phyloP scores from a whole-genome alignment of 2,888 invertebrate species.

The Cabera pusaria region DNA sequence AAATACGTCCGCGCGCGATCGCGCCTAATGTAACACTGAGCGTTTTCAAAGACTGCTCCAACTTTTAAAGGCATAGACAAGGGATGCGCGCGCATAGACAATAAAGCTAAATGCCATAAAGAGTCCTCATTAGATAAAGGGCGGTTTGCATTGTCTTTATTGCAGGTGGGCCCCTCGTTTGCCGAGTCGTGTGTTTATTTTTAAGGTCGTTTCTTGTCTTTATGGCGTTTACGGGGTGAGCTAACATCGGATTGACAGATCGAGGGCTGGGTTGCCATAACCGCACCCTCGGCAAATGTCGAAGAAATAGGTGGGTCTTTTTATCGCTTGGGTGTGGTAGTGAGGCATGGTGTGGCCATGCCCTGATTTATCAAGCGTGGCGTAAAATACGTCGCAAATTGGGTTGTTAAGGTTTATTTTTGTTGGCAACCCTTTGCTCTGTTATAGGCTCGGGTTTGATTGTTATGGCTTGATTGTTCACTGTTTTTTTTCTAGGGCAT shows the following conservation, averaged over 20 bases:
- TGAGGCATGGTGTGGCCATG: slow-evolving; percentile 64
- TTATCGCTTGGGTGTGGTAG: slow-evolving; percentile 44
- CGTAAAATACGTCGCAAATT: slow-evolving; percentile 57
- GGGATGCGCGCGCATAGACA: slow-evolving; percentile 77
- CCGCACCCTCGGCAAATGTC: slow-evolving; percentile 71
- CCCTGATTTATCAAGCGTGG: slow-evolving; percentile 67
- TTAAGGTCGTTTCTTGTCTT: slow-evolving; percentile 73
- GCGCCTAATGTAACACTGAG: slow-evolving; percentile 62
- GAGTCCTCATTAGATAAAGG: slow-evolving; percentile 78
- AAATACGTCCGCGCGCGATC: slow-evolving; percentile 38
- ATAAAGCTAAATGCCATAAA: slow-evolving; percentile 78
- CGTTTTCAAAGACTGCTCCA: slow-evolving; percentile 46
- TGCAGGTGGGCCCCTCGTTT: slow-evolving; percentile 67
- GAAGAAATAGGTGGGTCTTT: slow-evolving; percentile 60
- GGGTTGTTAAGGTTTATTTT: slow-evolving; percentile 46
- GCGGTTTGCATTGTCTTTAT: slow-evolving; percentile 70
- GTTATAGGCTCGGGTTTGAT: slow-evolving; percentile 26
- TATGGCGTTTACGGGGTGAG: slow-evolving; percentile 65
- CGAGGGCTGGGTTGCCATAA: slow-evolving; percentile 57
- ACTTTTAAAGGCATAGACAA: slow-evolving; percentile 62
- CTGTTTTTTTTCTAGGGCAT: too few species aligned
- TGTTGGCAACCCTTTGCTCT: slow-evolving; percentile 38
- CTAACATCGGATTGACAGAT: slow-evolving; percentile 64
- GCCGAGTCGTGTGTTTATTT: slow-evolving; percentile 76
- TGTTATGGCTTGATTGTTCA: slow-evolving; percentile 33